Percentiles rank a stretch among this genome's conserved stretches.
Evolutionary conservation across 2,888 invertebrate species (phyloP).

Genomic region (Sacculina carcini): DNA sequence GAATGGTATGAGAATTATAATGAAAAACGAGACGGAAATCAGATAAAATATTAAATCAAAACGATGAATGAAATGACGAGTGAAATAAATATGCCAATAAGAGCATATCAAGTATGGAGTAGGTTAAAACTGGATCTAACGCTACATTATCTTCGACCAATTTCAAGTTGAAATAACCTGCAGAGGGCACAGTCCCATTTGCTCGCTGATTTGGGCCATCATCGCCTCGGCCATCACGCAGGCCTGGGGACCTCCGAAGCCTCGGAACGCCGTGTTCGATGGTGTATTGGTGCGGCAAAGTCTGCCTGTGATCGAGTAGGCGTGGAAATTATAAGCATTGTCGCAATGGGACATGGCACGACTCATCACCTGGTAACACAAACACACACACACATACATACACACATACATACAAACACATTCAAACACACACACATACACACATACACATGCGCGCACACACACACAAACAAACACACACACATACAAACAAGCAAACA

Average conservation of each 20-base stretch:
- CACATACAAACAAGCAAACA: no score
- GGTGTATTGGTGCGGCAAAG: constrained; percentile 67
- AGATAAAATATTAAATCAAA: no score
- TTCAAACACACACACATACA: no score
- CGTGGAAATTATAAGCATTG: constrained; percentile 52
- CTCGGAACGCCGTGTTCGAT: constrained; percentile 77
- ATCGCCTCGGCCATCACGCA: constrained; percentile 62
- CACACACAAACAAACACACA: no score
- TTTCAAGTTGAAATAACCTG: constrained; percentile 28
- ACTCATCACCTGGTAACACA: constrained; percentile 44
- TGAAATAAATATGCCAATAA: no score
- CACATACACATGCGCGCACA: no score
- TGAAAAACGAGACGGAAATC: no score
- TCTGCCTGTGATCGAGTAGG: constrained; percentile 38
- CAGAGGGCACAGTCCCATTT: constrained; percentile 33
- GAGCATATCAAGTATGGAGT: background rate
- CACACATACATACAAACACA: no score
- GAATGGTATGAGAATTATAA: no score
- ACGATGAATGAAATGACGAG: no score
- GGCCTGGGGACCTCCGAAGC: constrained; percentile 73
- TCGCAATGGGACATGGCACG: constrained; percentile 57
- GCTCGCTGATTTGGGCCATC: constrained; percentile 43
- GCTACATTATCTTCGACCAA: background rate
- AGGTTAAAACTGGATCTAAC: background rate
- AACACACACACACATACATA: no score